Evolutionary conservation across 2,113 vertebrate species (phyloP).

Genomic region (Stigmatopora nigra): DNA sequence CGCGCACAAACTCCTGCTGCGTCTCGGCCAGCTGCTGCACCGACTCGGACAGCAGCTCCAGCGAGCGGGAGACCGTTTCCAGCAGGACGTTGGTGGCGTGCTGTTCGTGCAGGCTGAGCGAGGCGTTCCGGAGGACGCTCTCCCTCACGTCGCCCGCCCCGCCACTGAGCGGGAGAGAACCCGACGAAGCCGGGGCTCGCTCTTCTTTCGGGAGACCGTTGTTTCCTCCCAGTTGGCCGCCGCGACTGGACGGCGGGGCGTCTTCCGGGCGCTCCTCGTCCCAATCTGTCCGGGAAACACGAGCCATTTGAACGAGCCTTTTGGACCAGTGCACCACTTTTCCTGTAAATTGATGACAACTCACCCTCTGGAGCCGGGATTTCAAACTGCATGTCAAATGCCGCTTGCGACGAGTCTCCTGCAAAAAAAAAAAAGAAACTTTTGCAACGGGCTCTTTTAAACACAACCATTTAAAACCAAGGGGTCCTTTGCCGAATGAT

Average conservation of each 20-base stretch:
- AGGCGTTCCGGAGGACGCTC: constrained; percentile 54
- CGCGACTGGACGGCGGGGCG: constrained; percentile 24
- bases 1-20: constrained; percentile 71
- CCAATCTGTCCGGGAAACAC: constrained; percentile 45
- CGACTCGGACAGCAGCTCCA: constrained; percentile 72
- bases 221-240: constrained; percentile 38
- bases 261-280: constrained; percentile 62
- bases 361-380: constrained; percentile 59
- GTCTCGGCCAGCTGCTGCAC: constrained; percentile 73
- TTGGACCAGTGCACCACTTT: not conserved
- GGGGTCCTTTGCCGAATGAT: too few relatives aligned
- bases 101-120: constrained; percentile 71
- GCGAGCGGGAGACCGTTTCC: constrained; percentile 67
- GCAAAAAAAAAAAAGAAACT: constrained; percentile 20
- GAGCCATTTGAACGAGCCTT: too few relatives aligned
- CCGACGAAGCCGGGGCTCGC: constrained; percentile 18
- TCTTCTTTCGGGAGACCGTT: constrained; percentile 41
- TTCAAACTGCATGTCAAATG: constrained; percentile 60
- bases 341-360: not conserved
- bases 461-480: not conserved
- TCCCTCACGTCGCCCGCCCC: constrained; percentile 23
- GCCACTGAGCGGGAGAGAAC: not conserved
- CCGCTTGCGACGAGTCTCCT: constrained; percentile 53
- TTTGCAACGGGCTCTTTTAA: not conserved
- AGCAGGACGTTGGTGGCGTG: constrained; percentile 68